These are phyloP conservation scores for Automeris io DNA, from an alignment of 2,888 invertebrate genomes.

Conservation along the genomic window DNA sequence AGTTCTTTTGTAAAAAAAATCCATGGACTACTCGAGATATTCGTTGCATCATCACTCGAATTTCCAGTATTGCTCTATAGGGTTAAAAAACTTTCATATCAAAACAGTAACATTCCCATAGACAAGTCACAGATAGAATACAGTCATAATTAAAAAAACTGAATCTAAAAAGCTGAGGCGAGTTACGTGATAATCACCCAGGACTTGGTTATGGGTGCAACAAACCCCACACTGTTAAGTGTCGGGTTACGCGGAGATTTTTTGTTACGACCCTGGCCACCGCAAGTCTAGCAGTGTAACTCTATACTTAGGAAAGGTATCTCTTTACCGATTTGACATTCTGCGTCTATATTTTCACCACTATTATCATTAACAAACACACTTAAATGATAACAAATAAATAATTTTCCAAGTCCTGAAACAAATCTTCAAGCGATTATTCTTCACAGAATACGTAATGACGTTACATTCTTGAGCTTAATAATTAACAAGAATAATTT, in stretches of 20 bases:
- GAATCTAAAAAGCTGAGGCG: neutral
- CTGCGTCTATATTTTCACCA: conserved; percentile 21
- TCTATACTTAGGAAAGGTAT: conserved; percentile 41
- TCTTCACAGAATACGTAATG: too few relatives aligned
- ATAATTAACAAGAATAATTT: too few relatives aligned
- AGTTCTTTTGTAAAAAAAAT: too few relatives aligned
- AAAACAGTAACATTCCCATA: too few relatives aligned
- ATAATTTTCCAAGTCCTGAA: too few relatives aligned
- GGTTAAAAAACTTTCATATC: too few relatives aligned
- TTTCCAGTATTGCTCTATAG: too few relatives aligned
- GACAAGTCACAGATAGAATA: too few relatives aligned
- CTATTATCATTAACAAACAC: conserved; percentile 1
- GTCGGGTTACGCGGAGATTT: conserved; percentile 50
- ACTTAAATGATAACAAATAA: too few relatives aligned
- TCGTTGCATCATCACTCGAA: too few relatives aligned
- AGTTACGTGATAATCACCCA: conserved; percentile 28
- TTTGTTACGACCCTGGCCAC: conserved; percentile 47
- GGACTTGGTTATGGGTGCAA: conserved; percentile 54
- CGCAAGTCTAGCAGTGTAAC: conserved; percentile 57
- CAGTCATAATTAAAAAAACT: neutral
- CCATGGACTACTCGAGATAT: too few relatives aligned
- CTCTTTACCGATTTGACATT: conserved; percentile 51
- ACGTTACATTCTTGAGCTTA: too few relatives aligned
- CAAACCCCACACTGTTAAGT: conserved; percentile 56
- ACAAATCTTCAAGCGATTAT: neutral